These are phyloP conservation scores for Ips typographus DNA, from an alignment of 1,140 invertebrate species.

Conservation along the genomic window DNA sequence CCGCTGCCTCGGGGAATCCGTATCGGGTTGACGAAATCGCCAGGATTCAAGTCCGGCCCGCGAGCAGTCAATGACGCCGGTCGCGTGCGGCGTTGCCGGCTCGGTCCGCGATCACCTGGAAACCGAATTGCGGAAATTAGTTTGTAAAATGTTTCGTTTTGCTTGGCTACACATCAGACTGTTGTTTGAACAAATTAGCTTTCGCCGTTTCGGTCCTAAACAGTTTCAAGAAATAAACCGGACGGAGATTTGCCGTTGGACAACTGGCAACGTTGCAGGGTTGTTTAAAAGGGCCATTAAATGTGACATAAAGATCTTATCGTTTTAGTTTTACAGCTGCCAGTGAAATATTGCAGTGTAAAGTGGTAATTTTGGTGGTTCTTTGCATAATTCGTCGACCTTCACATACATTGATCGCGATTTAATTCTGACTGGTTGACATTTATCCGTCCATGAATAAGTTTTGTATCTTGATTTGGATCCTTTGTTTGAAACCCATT, in stretches of 20 bases:
- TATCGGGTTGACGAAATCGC: constrained; percentile 6
- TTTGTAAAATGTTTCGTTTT: constrained; percentile 1
- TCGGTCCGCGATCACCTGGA: constrained; percentile 10
- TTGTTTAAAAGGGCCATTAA: no score
- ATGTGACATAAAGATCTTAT: no score
- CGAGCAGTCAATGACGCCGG: constrained; percentile 14
- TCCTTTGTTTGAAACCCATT: not conserved
- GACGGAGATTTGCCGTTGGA: no score
- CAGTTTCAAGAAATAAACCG: no score
- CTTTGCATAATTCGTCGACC: constrained; percentile 4
- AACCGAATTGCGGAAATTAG: constrained; percentile 11
- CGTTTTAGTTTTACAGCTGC: no score
- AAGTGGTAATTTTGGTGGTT: not conserved
- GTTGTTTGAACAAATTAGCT: not conserved
- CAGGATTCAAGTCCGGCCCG: constrained; percentile 10
- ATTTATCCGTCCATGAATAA: constrained; percentile 1
- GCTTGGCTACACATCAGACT: constrained; percentile 2
- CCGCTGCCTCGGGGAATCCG: not conserved
- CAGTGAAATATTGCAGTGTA: no score
- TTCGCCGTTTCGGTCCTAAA: not conserved
- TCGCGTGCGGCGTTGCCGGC: constrained; percentile 11
- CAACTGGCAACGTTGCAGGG: no score
- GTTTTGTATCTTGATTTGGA: not conserved
- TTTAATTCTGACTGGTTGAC: constrained; percentile 3
- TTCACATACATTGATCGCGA: constrained; percentile 6